Evolutionary conservation across 2,888 invertebrate species (phyloP).

Genomic region (Troides helena): DNA sequence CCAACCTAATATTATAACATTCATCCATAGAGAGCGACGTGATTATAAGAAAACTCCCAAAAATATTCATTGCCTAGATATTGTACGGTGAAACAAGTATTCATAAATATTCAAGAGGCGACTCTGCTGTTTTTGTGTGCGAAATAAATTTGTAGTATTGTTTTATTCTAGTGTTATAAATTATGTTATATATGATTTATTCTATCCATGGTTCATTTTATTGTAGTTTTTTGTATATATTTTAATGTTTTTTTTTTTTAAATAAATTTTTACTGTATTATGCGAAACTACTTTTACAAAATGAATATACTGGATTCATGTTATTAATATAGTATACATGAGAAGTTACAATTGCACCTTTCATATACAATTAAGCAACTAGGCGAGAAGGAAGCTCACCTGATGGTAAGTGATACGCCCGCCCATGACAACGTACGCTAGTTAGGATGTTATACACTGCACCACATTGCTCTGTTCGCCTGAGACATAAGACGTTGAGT

Average conservation of each 20-base stretch:
- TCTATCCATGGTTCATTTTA: background rate
- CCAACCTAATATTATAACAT: too few species aligned
- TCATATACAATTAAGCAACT: too few species aligned
- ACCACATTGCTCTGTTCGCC: too few species aligned
- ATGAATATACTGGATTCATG: background rate
- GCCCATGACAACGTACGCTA: too few species aligned
- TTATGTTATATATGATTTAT: slow-evolving; percentile 1
- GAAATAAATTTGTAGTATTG: slow-evolving; percentile 1
- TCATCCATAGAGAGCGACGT: background rate
- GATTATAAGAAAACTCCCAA: background rate
- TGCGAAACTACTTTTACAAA: background rate
- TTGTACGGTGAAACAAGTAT: slow-evolving; percentile 4
- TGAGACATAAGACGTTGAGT: too few species aligned
- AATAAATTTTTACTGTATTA: too few species aligned
- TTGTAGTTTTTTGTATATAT: background rate
- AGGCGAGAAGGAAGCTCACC: too few species aligned
- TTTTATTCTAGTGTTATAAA: slow-evolving; percentile 6
- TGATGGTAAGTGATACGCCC: too few species aligned
- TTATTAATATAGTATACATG: too few species aligned
- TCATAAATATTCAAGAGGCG: slow-evolving; percentile 16
- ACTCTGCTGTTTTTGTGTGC: background rate
- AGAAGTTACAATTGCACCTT: too few species aligned
- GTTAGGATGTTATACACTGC: too few species aligned
- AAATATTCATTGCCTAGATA: background rate
- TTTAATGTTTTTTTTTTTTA: background rate